Conservation (phyloP, 1,140 invertebrate species). For the Plectrocnemia conspersa region DNA sequence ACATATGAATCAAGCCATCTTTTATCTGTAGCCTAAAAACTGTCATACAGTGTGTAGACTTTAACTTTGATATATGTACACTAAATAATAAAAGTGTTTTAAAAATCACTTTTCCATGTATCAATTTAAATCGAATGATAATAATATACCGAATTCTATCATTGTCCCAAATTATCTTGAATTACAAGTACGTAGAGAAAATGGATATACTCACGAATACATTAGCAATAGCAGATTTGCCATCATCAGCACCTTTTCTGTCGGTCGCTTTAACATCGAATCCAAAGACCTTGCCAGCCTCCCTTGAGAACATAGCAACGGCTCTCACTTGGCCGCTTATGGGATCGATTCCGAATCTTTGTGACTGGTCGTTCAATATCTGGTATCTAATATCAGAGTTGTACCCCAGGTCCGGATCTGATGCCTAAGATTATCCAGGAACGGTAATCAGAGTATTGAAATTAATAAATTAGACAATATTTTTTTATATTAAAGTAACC, state of each 20-base stretch:
- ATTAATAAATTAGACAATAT: too few species aligned
- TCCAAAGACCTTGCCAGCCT: conserved; percentile 70
- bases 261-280: conserved; percentile 88
- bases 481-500: too few species aligned
- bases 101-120: too few species aligned
- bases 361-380: conserved; percentile 63
- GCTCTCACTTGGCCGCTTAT: conserved; percentile 68
- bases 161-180: too few species aligned
- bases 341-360: conserved; percentile 71
- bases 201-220: conserved; percentile 66
- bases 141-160: not conserved
- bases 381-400: conserved; percentile 78
- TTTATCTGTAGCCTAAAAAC: too few species aligned
- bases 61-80: too few species aligned
- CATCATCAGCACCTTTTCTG: conserved; percentile 67
- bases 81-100: too few species aligned
- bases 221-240: conserved; percentile 73
- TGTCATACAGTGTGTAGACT: too few species aligned
- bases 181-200: too few species aligned
- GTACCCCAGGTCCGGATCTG: conserved; percentile 66
- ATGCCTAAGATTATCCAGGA: conserved; percentile 63
- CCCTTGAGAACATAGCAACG: conserved; percentile 58
- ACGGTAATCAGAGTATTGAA: too few species aligned
- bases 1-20: too few species aligned
- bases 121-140: too few species aligned